Conservation (phyloP, 2,113 vertebrate genomes). For the cattle (Bos taurus) region ARS-UCD2.0 NC_037329.1:4963001-4963500, state of each 20-base stretch:
- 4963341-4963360: background rate
- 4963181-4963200: background rate
- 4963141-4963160: background rate
- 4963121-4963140: background rate
- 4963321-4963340: background rate
- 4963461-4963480: background rate
- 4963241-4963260: background rate
- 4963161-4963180: background rate
- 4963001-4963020: background rate
- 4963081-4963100: background rate
- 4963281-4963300: background rate
- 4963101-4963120: background rate
- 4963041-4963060: background rate
- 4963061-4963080: background rate
- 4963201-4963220: background rate
- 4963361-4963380: background rate
- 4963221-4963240: background rate
- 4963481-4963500: too few species aligned
- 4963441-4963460: background rate
- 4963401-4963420: background rate
- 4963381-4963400: background rate
- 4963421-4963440: background rate
- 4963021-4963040: background rate
- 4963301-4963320: too few species aligned
- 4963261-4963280: background rate